These are phyloP conservation scores for Myotis planiceps DNA, from an alignment of 2,797 vertebrate genomes.

Conservation along the genomic window DNA sequence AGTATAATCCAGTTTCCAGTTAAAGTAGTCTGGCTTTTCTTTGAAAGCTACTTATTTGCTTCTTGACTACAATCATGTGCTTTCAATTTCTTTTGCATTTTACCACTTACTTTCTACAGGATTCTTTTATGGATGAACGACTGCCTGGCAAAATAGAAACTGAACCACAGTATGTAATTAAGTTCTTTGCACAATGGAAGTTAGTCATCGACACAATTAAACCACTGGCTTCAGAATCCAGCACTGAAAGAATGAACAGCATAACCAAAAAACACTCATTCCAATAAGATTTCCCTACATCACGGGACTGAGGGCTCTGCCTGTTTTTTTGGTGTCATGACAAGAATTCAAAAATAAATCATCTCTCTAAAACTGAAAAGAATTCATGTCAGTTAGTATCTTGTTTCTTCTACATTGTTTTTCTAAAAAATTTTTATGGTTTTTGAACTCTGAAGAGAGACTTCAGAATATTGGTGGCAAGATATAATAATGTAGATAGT, in stretches of 20 bases:
- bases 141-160: slow-evolving; percentile 81
- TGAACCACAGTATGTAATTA: slow-evolving; percentile 81
- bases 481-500: background rate
- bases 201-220: slow-evolving; percentile 76
- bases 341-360: slow-evolving; percentile 41
- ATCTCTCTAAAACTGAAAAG: slow-evolving; percentile 24
- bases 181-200: slow-evolving; percentile 79
- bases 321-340: background rate
- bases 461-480: background rate
- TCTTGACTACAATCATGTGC: slow-evolving; percentile 76
- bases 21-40: slow-evolving; percentile 61
- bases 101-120: slow-evolving; percentile 76
- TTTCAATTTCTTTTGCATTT: slow-evolving; percentile 78
- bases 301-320: background rate
- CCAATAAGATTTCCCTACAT: slow-evolving; percentile 40
- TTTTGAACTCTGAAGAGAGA: background rate
- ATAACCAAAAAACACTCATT: slow-evolving; percentile 46
- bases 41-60: slow-evolving; percentile 74
- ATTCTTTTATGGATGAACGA: slow-evolving; percentile 78
- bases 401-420: background rate
- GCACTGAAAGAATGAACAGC: slow-evolving; percentile 53
- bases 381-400: background rate
- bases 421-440: background rate
- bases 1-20: slow-evolving; percentile 29
- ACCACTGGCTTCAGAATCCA: slow-evolving; percentile 55